Percentiles rank a stretch among this genome's conserved stretches.
phyloP scores from a whole-genome alignment of 2,797 vertebrate species.

The Anas capensis region DNA sequence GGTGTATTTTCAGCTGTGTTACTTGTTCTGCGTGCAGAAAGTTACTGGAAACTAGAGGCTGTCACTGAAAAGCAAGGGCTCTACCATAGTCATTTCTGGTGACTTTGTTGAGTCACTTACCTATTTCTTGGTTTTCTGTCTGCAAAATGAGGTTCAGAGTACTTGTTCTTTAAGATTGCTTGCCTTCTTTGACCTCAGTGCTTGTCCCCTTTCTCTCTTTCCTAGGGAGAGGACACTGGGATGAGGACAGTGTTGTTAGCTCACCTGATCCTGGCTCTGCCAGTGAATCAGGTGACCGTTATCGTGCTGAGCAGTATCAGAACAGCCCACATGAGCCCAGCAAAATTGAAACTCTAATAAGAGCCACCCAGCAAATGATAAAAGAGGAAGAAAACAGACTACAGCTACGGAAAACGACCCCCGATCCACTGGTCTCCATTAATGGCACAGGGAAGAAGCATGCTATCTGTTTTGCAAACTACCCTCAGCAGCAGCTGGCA shows the following conservation, averaged over 20 bases:
- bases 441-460: conserved; percentile 90
- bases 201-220: conserved; percentile 51
- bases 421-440: conserved; percentile 82
- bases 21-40: background rate
- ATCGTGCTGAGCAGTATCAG: conserved; percentile 86
- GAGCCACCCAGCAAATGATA: conserved; percentile 97
- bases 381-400: conserved; percentile 94
- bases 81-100: background rate
- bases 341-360: conserved; percentile 95
- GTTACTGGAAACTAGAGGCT: background rate
- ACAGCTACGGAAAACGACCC: conserved; percentile 85
- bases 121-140: background rate
- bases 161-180: background rate
- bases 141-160: background rate
- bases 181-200: background rate
- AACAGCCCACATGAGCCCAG: conserved; percentile 91
- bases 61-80: background rate
- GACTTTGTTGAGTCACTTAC: background rate
- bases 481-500: conserved; percentile 84
- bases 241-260: conserved; percentile 93
- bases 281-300: conserved; percentile 93
- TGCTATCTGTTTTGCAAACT: conserved; percentile 86
- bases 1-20: background rate
- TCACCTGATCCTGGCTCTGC: conserved; percentile 95
- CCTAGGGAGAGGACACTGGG: conserved; percentile 92